phyloP scores from a whole-genome alignment of 2,888 invertebrate genomes.

The Hirudinaria manillensis region DNA sequence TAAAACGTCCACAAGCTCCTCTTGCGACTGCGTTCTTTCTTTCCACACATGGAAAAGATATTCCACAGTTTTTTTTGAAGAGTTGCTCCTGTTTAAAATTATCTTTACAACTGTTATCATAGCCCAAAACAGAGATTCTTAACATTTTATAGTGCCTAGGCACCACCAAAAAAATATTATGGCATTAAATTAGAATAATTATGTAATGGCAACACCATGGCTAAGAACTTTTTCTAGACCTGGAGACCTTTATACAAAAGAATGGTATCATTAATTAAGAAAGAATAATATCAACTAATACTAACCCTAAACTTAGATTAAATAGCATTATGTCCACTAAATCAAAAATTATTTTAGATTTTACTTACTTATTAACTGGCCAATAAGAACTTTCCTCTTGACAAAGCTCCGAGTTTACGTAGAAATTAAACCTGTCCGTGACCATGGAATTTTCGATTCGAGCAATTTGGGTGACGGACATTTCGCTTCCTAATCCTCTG shows the following conservation, averaged over 20 bases:
- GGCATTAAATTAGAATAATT: conserved; percentile 5
- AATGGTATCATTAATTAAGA: too few relatives aligned
- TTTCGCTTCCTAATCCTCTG: conserved; percentile 44
- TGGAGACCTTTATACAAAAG: background rate
- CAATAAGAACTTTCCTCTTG: conserved; percentile 45
- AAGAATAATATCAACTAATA: too few relatives aligned
- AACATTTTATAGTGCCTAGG: background rate
- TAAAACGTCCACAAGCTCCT: conserved; percentile 11
- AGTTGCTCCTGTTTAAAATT: conserved; percentile 41
- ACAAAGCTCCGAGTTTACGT: conserved; percentile 43
- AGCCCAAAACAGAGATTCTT: background rate
- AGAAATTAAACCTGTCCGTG: conserved; percentile 49
- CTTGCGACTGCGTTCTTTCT: conserved; percentile 10
- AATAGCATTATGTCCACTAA: background rate
- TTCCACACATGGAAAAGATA: conserved; percentile 54
- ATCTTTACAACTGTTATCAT: background rate
- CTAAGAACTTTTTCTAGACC: background rate
- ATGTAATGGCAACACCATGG: background rate
- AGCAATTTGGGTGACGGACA: conserved; percentile 49
- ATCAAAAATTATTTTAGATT: background rate
- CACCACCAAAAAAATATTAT: background rate
- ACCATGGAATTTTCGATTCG: conserved; percentile 51
- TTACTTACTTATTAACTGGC: conserved; percentile 20
- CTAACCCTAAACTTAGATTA: too few relatives aligned
- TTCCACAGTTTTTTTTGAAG: conserved; percentile 50